phyloP scores from a whole-genome alignment of 2,113 vertebrate species.

The Menidia beryllina region DNA sequence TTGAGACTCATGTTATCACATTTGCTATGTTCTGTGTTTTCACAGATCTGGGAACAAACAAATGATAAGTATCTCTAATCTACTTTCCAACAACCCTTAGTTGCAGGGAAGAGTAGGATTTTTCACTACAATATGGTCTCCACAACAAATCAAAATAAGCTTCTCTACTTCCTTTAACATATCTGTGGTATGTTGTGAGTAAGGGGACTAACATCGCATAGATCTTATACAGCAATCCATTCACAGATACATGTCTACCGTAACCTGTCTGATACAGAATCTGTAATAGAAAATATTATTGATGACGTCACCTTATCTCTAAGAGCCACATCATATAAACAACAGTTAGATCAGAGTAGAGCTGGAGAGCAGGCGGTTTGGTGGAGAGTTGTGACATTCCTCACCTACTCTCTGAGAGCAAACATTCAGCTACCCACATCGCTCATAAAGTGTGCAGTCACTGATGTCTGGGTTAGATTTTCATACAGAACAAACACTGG shows the following conservation, averaged over 20 bases:
- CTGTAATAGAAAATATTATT: constrained; percentile 65
- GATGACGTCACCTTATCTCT: constrained; percentile 77
- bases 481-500: constrained; percentile 50
- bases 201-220: constrained; percentile 13
- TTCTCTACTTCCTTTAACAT: constrained; percentile 22
- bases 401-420: constrained; percentile 65
- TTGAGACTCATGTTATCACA: too few relatives aligned
- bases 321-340: constrained; percentile 73
- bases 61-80: too few relatives aligned
- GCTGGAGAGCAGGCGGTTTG: constrained; percentile 66
- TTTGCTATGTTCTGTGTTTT: too few relatives aligned
- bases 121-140: constrained; percentile 38
- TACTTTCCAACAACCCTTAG: too few relatives aligned
- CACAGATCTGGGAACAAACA: too few relatives aligned
- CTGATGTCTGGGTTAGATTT: constrained; percentile 38
- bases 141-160: constrained; percentile 56
- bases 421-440: constrained; percentile 68
- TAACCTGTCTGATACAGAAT: constrained; percentile 38
- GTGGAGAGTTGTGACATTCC: constrained; percentile 73
- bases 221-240: constrained; percentile 4
- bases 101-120: too few relatives aligned
- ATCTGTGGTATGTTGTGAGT: constrained; percentile 33
- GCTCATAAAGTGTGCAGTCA: constrained; percentile 44
- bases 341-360: constrained; percentile 64
- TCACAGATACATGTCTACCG: constrained; percentile 48